A percentile compares a stretch with the other conserved stretches of the same genome.
Conservation (phyloP, 2,113 vertebrate species). For the Riparia riparia region DNA sequence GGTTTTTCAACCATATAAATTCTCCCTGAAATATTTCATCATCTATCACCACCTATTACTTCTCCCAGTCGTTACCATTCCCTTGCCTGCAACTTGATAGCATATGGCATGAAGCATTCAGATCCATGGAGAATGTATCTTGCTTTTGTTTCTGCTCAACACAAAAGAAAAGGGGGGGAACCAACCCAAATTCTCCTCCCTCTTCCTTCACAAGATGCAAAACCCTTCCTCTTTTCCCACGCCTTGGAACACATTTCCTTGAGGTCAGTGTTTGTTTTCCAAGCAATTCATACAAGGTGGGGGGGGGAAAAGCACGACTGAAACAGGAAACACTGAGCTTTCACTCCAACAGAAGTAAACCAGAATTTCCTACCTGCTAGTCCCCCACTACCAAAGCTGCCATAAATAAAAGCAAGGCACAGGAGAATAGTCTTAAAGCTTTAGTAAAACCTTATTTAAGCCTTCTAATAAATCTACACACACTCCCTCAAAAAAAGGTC, state of each 20-base stretch:
- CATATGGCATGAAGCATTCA: background rate
- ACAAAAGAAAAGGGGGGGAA: background rate
- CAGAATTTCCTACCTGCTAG: background rate
- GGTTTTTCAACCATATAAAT: background rate
- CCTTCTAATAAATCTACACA: background rate
- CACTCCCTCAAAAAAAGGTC: background rate
- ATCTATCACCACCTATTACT: background rate
- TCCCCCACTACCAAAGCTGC: background rate
- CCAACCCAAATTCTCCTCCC: background rate
- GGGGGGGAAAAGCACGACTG: background rate
- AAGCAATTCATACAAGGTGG: background rate
- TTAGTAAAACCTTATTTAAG: background rate
- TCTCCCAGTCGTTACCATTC: background rate
- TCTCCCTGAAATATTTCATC: background rate
- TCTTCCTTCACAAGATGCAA: conserved; percentile 24
- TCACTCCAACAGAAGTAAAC: background rate
- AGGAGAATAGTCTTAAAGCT: background rate
- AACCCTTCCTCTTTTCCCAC: conserved; percentile 43
- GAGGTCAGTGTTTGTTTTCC: conserved; percentile 9
- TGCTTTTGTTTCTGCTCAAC: background rate
- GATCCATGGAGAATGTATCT: background rate
- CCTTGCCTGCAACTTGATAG: background rate
- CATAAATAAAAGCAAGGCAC: background rate
- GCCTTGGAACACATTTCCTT: conserved; percentile 38
- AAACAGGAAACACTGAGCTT: conserved; percentile 23